Evolutionary conservation across 2,113 vertebrate genomes (phyloP).

Genomic region (Myrmecophaga tridactyla): DNA sequence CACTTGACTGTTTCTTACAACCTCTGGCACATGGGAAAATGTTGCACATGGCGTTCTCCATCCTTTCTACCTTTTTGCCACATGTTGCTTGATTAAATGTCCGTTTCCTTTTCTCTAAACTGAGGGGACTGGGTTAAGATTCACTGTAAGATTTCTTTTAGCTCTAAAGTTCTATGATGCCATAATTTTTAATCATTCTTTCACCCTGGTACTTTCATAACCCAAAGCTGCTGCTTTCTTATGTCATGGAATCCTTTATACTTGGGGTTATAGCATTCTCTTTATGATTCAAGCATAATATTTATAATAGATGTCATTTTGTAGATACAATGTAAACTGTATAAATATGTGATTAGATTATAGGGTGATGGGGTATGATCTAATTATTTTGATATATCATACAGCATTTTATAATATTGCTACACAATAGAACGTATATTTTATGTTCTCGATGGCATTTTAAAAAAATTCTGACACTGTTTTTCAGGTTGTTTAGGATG

Average conservation of each 20-base stretch:
- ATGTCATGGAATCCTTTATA: slow-evolving; percentile 32
- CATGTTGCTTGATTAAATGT: not conserved
- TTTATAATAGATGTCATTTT: slow-evolving; percentile 64
- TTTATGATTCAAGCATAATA: slow-evolving; percentile 57
- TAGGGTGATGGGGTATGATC: slow-evolving; percentile 60
- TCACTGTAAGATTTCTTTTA: not conserved
- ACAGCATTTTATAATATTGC: slow-evolving; percentile 62
- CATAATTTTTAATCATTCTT: slow-evolving; percentile 46
- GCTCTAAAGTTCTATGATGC: slow-evolving; percentile 1
- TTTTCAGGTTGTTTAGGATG: slow-evolving; percentile 60
- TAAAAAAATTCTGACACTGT: slow-evolving; percentile 45
- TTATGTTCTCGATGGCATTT: slow-evolving; percentile 66
- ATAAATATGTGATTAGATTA: slow-evolving; percentile 69
- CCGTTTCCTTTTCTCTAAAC: slow-evolving; percentile 33
- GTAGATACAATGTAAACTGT: slow-evolving; percentile 60
- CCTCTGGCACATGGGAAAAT: not conserved
- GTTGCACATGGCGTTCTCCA: no score
- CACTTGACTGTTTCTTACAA: not conserved
- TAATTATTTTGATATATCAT: slow-evolving; percentile 63
- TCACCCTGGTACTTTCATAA: slow-evolving; percentile 16
- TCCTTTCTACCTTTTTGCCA: not conserved
- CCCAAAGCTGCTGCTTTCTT: slow-evolving; percentile 28
- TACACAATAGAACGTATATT: slow-evolving; percentile 60
- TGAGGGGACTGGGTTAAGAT: not conserved
- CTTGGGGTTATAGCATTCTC: slow-evolving; percentile 20